Base-by-base conservation (phyloP, 92 coral and sea anemone genomes). In the Diadumene lineata region DNA sequence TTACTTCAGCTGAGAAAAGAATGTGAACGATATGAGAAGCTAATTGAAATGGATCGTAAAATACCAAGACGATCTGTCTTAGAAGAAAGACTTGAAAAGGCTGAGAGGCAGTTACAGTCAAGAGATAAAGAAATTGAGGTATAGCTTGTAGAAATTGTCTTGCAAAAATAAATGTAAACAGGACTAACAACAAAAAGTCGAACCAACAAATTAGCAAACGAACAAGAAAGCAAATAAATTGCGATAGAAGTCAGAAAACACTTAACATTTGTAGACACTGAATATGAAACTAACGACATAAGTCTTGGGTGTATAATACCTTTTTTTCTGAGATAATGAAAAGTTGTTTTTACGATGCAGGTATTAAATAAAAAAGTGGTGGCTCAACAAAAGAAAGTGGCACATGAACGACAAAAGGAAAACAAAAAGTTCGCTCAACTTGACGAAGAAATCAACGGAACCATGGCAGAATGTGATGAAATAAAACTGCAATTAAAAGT, bases 401-500 rank as follows among this genome's bases (percentile, higher is more conserved):
- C 43, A 11, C 72, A 73, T 61, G 82, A 76, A 55, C 76, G 79
- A 50, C 68, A 78, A 28, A 87, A 74, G 56, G 88, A 88, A 43
- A 85, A 72, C 63, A 84, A 76, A 31, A 73, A 78, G 13, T 74
- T 72, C 31, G 56, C 50, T 11, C 80, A 79, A 34, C 88, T 91
- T 10, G 87, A 76, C 34, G 76, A 56, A 32, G 88, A 91, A 29
- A 72, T 91, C 16, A 70, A 62, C 19, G 86, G 81, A 18, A 82
- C 84, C 19, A 32, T 60, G 2, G 38, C 64, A 30, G 93, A 91
- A 66, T 91, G 97, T 56, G 81, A 84, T 28, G 84, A 91, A 19
- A 74, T 91, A 25, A 84, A 81, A 29, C 50, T 60, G 6, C 60
- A 86, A 81, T 76, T 88, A 17, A 91, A 91, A 90, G 97, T 91